Percentiles rank a stretch among this genome's conserved stretches.
Conservation (phyloP, 2,113 vertebrate genomes). For the Gobius niger region DNA sequence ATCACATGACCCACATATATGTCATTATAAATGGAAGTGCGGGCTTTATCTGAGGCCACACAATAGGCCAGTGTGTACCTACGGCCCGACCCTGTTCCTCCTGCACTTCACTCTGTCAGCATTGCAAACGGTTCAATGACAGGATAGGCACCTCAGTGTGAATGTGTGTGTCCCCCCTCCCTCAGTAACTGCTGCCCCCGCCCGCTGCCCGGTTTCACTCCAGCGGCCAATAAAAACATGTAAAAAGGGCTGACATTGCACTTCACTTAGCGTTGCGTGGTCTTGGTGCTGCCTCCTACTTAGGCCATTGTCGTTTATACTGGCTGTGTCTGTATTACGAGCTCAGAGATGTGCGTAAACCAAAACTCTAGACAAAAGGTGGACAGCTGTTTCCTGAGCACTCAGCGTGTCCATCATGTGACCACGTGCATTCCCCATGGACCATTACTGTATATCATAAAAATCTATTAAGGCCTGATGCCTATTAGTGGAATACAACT, state of each 20-base stretch:
- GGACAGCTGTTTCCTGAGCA: constrained; percentile 67
- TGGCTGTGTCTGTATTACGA: constrained; percentile 61
- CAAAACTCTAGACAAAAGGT: constrained; percentile 58
- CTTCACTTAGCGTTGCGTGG: constrained; percentile 62
- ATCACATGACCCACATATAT: background rate
- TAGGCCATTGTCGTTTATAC: constrained; percentile 53
- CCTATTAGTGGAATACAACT: too few species aligned
- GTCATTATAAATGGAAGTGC: background rate
- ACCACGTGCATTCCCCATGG: constrained; percentile 57
- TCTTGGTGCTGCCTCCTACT: constrained; percentile 58
- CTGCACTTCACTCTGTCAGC: constrained; percentile 3
- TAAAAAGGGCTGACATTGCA: constrained; percentile 62
- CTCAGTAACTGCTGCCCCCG: constrained; percentile 48
- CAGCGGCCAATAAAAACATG: constrained; percentile 58
- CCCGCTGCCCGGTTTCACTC: constrained; percentile 43
- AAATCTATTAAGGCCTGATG: too few species aligned
- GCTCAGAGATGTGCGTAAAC: constrained; percentile 65
- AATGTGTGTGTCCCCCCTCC: constrained; percentile 49
- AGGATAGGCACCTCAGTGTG: constrained; percentile 65
- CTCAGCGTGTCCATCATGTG: constrained; percentile 30
- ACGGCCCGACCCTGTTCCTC: constrained; percentile 2
- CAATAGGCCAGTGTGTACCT: constrained; percentile 4
- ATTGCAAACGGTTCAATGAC: constrained; percentile 14
- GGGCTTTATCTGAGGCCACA: background rate
- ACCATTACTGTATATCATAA: constrained; percentile 13